Evolutionary conservation across 2,888 invertebrate species (phyloP), one percentile per base, ranked within the genome.

Genomic region (Xestobium rufovillosum): DNA sequence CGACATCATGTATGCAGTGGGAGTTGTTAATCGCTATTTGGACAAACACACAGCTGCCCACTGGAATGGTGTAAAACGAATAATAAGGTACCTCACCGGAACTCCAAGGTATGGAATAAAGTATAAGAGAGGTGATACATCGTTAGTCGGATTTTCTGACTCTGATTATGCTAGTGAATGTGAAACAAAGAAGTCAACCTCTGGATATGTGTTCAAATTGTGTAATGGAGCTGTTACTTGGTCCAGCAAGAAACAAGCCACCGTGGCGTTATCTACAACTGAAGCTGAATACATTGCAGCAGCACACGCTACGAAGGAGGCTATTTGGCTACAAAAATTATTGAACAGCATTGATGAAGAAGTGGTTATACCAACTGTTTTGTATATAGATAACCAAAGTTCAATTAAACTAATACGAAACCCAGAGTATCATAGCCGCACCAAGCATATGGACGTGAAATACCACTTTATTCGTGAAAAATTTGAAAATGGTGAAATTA

Each of bases 211-310:
- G 1, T 45, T 48, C 16, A 33, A 35, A 15, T 34, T 51, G 11
- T 35, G 37, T 14, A 40, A 43, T 10, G 41, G 41, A 4, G 38
- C 44, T 9, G 36, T 54, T 6, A 36, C 44, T 1, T 53, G 53
- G 51, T 28, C 41, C 2, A 41, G 39, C 3, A 44, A 48, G 30
- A 33, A 42, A 31, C 50, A 48, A 38, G 11, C 32, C 8, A 30
- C 38, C 9, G 54, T 55, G 2, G 43, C 48, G 1, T 30, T 42
- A 1, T n/a, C n/a, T n/a, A n/a, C n/a, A n/a, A n/a, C n/a, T n/a
- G n/a, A n/a, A n/a, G n/a, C n/a, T n/a, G n/a, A n/a, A 26, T 50
- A 49, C 28, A 42, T 56, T 10, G 52, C 55, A 0, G 51, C 55
- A 4, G 43, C 41, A 14, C 40, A 44, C 14, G 46, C 50, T 3